phyloP scores from a whole-genome alignment of 1,140 invertebrate genomes.

The Pentalonia nigronervosa region DNA sequence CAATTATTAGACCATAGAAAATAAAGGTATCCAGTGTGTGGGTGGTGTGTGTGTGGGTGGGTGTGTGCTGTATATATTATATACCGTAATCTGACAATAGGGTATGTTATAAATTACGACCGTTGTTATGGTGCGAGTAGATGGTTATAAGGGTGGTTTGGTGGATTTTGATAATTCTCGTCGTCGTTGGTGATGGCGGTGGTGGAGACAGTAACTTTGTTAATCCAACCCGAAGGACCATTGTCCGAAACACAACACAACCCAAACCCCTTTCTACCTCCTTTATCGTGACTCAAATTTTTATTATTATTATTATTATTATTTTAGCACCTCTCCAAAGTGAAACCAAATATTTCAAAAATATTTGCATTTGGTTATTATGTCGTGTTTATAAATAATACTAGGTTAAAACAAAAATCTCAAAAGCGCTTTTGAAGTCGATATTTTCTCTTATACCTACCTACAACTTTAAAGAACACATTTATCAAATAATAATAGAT shows the following conservation, averaged over 20 bases:
- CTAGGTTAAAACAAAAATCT: neutral
- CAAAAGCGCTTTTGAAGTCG: neutral
- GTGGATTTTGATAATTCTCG: slow-evolving; percentile 54
- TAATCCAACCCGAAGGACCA: slow-evolving; percentile 55
- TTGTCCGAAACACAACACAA: slow-evolving; percentile 48
- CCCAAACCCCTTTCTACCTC: slow-evolving; percentile 29
- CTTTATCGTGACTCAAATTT: slow-evolving; percentile 50
- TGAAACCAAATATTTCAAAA: neutral
- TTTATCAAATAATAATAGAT: slow-evolving; percentile 18
- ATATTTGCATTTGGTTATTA: slow-evolving; percentile 17
- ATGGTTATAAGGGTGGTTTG: slow-evolving; percentile 7
- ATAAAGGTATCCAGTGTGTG: slow-evolving; percentile 34
- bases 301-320: slow-evolving; percentile 39
- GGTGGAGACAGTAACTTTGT: slow-evolving; percentile 49
- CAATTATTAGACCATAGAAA: slow-evolving; percentile 53
- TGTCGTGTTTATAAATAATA: neutral
- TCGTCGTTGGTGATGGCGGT: neutral
- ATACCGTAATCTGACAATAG: slow-evolving; percentile 54
- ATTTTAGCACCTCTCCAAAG: slow-evolving; percentile 37
- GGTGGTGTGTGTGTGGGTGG: neutral
- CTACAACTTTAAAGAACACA: neutral
- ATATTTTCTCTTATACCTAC: neutral
- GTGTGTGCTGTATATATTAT: neutral
- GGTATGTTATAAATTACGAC: slow-evolving; percentile 50
- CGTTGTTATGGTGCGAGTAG: neutral